phyloP scores from a whole-genome alignment of 1,140 invertebrate genomes.

The Aphelenchoides fujianensis region DNA sequence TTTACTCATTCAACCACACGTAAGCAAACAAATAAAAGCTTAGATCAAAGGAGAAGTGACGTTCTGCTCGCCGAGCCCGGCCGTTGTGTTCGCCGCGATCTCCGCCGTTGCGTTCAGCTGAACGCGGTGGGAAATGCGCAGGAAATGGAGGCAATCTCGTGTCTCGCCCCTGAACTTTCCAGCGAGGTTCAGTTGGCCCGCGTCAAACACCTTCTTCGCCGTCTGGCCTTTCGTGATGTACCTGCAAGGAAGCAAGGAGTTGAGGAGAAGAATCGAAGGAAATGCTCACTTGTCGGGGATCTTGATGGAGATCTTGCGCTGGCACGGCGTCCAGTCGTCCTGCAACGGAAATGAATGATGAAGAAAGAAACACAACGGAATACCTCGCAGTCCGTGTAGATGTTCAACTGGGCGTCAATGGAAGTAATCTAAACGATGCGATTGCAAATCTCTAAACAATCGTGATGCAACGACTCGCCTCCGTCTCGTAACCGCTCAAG shows the following conservation, averaged over 20 bases:
- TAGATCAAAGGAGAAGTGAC: too few species aligned
- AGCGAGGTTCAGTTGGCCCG: slow-evolving; percentile 48
- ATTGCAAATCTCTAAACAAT: slow-evolving; percentile 29
- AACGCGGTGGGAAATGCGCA: background rate
- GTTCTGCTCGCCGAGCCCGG: too few species aligned
- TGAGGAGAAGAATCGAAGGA: too few species aligned
- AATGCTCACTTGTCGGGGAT: slow-evolving; percentile 54
- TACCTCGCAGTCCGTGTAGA: background rate
- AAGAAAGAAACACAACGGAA: too few species aligned
- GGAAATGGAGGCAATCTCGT: slow-evolving; percentile 54
- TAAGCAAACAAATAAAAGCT: too few species aligned
- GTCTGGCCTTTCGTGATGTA: slow-evolving; percentile 45
- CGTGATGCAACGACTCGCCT: slow-evolving; percentile 36
- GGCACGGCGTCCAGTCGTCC: slow-evolving; percentile 33
- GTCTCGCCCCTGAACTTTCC: slow-evolving; percentile 50
- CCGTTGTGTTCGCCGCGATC: background rate
- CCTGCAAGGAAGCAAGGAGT: too few species aligned
- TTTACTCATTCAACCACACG: too few species aligned
- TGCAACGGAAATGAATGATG: too few species aligned
- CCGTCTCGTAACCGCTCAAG: slow-evolving; percentile 52
- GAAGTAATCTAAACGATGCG: background rate
- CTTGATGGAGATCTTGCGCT: slow-evolving; percentile 50
- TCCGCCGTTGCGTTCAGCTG: background rate
- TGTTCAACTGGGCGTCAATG: too few species aligned
- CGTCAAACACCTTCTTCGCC: slow-evolving; percentile 51